These are phyloP conservation scores for Thereva nobilitata DNA, from an alignment of 2,888 invertebrate species.

Conservation along the genomic window DNA sequence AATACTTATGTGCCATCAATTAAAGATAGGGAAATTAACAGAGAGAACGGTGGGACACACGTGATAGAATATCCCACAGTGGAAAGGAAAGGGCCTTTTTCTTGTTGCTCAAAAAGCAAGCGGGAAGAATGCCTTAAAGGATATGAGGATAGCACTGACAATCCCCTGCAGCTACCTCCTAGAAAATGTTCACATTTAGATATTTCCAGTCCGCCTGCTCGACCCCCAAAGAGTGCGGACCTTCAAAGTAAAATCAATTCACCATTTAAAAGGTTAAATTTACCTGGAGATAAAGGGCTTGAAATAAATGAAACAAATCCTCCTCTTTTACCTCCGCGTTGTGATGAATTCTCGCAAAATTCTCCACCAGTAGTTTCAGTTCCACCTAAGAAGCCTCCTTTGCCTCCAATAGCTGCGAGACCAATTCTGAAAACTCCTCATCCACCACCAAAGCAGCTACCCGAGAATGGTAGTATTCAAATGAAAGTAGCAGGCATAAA, in stretches of 20 bases:
- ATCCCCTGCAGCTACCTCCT: constrained; percentile 63
- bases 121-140: constrained; percentile 52
- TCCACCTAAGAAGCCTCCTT: constrained; percentile 73
- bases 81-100: constrained; percentile 73
- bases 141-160: constrained; percentile 54
- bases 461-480: constrained; percentile 53
- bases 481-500: constrained; percentile 66
- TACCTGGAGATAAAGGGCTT: constrained; percentile 27
- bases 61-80: constrained; percentile 75
- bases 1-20: constrained; percentile 32
- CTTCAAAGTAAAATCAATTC: constrained; percentile 48
- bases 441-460: constrained; percentile 63
- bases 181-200: constrained; percentile 65
- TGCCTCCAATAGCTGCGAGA: constrained; percentile 67
- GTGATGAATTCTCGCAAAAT: constrained; percentile 37
- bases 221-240: constrained; percentile 68
- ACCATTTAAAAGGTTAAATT: constrained; percentile 50
- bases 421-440: constrained; percentile 61
- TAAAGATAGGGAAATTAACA: constrained; percentile 10
- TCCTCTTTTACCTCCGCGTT: constrained; percentile 47
- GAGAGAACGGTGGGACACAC: constrained; percentile 50
- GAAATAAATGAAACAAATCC: constrained; percentile 43
- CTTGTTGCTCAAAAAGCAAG: constrained; percentile 69
- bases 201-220: constrained; percentile 65
- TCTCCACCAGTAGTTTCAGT: constrained; percentile 50